Conservation (phyloP, 2,797 vertebrate species). For the Percopsis omiscomaycus region DNA sequence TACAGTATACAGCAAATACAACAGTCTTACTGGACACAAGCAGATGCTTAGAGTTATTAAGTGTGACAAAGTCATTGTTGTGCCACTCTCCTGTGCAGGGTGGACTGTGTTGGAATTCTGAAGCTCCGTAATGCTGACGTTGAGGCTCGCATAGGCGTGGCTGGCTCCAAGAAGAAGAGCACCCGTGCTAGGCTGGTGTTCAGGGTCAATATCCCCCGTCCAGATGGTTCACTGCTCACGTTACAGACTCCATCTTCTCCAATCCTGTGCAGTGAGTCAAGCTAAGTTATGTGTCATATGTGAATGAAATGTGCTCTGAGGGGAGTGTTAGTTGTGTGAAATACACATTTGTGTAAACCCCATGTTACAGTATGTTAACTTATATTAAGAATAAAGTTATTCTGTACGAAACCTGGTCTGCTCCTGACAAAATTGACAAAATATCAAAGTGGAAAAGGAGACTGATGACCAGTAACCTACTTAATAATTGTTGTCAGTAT, state of each 20-base stretch:
- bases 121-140: slow-evolving; percentile 97
- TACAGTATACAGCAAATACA: slow-evolving; percentile 39
- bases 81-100: slow-evolving; percentile 70
- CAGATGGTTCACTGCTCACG: slow-evolving; percentile 90
- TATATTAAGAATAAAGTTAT: background rate
- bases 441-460: slow-evolving; percentile 12
- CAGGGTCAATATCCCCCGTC: slow-evolving; percentile 88
- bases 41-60: background rate
- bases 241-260: slow-evolving; percentile 93
- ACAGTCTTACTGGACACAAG: background rate
- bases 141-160: slow-evolving; percentile 95
- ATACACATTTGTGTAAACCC: background rate
- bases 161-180: slow-evolving; percentile 97
- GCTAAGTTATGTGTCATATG: slow-evolving; percentile 20
- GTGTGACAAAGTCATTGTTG: slow-evolving; percentile 18
- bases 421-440: background rate
- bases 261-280: slow-evolving; percentile 93
- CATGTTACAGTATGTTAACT: background rate
- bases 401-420: too few species aligned
- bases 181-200: slow-evolving; percentile 96
- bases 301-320: background rate
- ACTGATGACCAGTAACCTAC: slow-evolving; percentile 33
- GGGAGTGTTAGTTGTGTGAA: background rate
- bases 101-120: slow-evolving; percentile 96
- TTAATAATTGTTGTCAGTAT: slow-evolving; percentile 36